Base-by-base conservation (phyloP, 30 jellyfish, hydroid and myxozoan genomes). In the Aurelia aurita region DNA sequence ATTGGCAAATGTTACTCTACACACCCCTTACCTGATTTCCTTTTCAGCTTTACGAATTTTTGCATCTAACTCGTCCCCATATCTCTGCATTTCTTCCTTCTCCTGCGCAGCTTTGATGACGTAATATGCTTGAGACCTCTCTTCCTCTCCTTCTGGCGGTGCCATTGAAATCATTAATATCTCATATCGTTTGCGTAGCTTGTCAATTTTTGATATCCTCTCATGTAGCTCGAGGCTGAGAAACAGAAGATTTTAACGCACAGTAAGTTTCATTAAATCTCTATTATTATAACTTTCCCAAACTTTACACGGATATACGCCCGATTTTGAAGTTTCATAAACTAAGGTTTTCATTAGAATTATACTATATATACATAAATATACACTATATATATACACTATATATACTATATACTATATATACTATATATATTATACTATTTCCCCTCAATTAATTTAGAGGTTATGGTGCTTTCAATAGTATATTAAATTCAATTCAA, bases 101-200 rank as follows among this genome's bases (percentile, higher is more conserved):
- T 95, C 99, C 67, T 95, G 99, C 25, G 99, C 99, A 23, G 99
- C 99, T 64, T 95, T 95, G 91, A 95, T 89, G 84, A 95, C 99
- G 78, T 95, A 95, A 85, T 95, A 95, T 35, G 99, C 99, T 69
- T 95, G 99, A 0, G 99, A 89, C 58, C 80, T 89, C 63, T 95
- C 97, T 43, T 95, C 99, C 59, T 95, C 99, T 5, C 98, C 99
- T 31, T 95, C 98, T 0, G 98, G 98, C 23, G 99, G 99, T 58
- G 99, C 97, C 97, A 95, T 95, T 74, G 99, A 85, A 55, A 95
- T 94, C 99, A 89, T 95, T 16, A 95, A 95, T n/a, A 95, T 95
- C 63, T 95, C 99, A 54, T 95, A 95, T n/a, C 99, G 96, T 53
- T 95, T 95, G 12, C 99, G 88, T 29, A 95, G 88, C 67, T 89